Base-by-base conservation (phyloP, 1,140 invertebrate species). In the Belonocnema kinseyi region DNA sequence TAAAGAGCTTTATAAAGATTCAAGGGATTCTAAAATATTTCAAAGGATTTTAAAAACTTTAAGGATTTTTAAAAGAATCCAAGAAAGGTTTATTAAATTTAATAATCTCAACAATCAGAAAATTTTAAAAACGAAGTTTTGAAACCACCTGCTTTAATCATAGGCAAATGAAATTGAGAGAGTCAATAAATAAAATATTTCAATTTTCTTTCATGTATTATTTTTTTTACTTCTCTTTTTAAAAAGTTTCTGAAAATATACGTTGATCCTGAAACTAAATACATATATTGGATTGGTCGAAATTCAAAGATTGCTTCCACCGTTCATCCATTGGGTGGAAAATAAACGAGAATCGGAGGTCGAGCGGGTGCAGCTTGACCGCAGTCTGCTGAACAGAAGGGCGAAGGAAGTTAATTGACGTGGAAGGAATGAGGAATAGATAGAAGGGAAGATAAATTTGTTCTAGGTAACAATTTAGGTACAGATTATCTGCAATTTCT, bases 341-440 rank as follows among this genome's bases (percentile, higher is more conserved):
- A 54, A 54, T 54, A 54, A 54, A 54, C 52, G 52, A n/a, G 52
- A 54, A 54, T 54, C 16, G 52, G 52, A 54, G 14, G 52, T 54
- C 14, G 52, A 54, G 52, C 52, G 52, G 6, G 52, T 54, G 52
- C 52, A 54, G 14, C 4, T n/a, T 1, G 8, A 54, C 52, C 14
- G 17, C 12, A 54, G 52, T 54, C 52, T 54, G 14, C 52, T 54
- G 14, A 54, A 54, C 52, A 56, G n/a, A 56, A 56, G 12, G 17
- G n/a, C 54, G 7, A 11, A 56, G 17, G 40, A 66, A 66, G 58
- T 66, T 66, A 66, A 13, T 26, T 40, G 26, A 16, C 26, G 13
- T 33, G 40, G 21, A 14, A 40, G 2, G 26, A 66, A 26, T 14
- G 14, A 66, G 58, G 13, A 66, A 58, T 33, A 66, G 26, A 66